These are phyloP conservation scores for Aplysina aerophoba DNA, from an alignment of 37 sponge, comb jelly and placozoan species.

Conservation along the genomic window DNA sequence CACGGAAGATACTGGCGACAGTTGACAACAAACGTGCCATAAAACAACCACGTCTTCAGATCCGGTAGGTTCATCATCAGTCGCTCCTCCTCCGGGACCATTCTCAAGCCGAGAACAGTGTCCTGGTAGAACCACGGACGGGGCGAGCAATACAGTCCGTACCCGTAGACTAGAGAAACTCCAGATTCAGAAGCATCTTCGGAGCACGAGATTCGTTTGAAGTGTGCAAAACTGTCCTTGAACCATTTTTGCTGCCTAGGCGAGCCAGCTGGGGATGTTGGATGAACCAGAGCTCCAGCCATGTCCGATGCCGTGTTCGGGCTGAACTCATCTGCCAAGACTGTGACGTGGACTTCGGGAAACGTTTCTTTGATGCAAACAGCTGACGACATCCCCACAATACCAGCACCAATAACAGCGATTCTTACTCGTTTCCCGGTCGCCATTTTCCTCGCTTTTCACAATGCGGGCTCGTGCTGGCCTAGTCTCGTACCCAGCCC, in stretches of 20 bases:
- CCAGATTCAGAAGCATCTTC: not conserved
- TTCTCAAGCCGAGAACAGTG: not conserved
- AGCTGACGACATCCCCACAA: slow-evolving; percentile 25
- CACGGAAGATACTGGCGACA: slow-evolving; percentile 40
- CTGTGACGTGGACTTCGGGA: not conserved
- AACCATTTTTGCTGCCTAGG: not conserved
- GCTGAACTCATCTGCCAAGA: slow-evolving; percentile 35
- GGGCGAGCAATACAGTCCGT: not conserved
- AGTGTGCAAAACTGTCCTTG: not conserved
- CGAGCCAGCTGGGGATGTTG: slow-evolving; percentile 2
- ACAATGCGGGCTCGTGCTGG: too few species aligned
- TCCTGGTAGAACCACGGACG: not conserved
- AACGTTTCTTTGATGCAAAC: slow-evolving; percentile 5
- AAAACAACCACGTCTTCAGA: slow-evolving; percentile 6
- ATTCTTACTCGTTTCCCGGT: too few species aligned
- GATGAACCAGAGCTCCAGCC: slow-evolving; percentile 33
- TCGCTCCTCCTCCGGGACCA: not conserved
- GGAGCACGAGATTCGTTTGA: not conserved
- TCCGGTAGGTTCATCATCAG: not conserved
- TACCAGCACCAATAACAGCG: slow-evolving; percentile 35
- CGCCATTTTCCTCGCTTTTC: too few species aligned
- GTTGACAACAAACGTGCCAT: slow-evolving; percentile 14
- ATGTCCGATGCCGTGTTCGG: slow-evolving; percentile 48
- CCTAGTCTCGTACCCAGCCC: too few species aligned
- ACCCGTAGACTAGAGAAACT: not conserved